Evolutionary conservation across 2,113 vertebrate genomes (phyloP).

Genomic region (Acinonyx jubatus): DNA sequence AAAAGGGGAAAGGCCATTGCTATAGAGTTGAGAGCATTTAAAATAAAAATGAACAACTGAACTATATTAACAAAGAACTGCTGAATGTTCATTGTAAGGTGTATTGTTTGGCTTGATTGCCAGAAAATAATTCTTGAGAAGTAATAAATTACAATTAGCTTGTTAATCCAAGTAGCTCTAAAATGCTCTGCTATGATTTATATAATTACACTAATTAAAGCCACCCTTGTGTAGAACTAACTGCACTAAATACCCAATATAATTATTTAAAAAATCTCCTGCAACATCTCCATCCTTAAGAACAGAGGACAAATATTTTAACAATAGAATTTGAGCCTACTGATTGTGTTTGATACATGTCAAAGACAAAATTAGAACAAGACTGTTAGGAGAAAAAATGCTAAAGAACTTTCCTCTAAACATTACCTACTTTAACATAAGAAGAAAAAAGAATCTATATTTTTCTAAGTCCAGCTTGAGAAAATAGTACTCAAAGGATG

Average conservation of each 20-base stretch:
- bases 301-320: background rate
- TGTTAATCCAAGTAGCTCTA: conserved; percentile 51
- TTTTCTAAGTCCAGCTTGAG: background rate
- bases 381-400: background rate
- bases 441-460: background rate
- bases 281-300: background rate
- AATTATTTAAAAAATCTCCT: background rate
- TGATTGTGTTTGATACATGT: background rate
- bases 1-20: background rate
- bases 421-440: background rate
- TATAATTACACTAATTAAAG: conserved; percentile 65
- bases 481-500: background rate
- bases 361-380: background rate
- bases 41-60: conserved; percentile 55
- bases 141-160: conserved; percentile 68
- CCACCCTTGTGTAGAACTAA: conserved; percentile 42
- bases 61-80: background rate
- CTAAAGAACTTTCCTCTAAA: background rate
- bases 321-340: background rate
- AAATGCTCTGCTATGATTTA: conserved; percentile 49
- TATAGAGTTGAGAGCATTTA: conserved; percentile 39
- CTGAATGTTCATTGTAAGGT: conserved; percentile 24
- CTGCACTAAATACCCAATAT: background rate
- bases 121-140: conserved; percentile 49
- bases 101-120: conserved; percentile 48